A percentile compares a stretch with the other conserved stretches of the same genome.
Evolutionary conservation across 1,140 invertebrate genomes (phyloP).

Genomic region (Drosophila pseudoobscura): DNA sequence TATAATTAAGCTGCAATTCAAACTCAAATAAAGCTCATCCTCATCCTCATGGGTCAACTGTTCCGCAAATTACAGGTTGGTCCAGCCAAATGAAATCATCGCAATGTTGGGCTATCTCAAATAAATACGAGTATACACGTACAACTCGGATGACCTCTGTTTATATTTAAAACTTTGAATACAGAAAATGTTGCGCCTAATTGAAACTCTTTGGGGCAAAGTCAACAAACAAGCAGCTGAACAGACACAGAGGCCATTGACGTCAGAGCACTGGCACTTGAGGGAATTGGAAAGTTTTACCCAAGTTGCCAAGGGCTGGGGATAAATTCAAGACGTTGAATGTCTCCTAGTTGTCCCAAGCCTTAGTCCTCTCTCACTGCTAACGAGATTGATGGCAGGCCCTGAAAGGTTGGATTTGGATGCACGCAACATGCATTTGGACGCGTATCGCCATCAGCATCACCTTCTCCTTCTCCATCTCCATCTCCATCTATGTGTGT

Average conservation of each 20-base stretch:
- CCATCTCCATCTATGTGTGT: too few relatives aligned
- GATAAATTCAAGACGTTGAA: conserved; percentile 6
- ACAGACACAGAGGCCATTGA: conserved; percentile 46
- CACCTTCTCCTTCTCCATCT: conserved; percentile 6
- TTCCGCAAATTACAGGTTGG: conserved; percentile 37
- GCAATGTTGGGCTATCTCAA: conserved; percentile 10
- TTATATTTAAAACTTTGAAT: conserved; percentile 44
- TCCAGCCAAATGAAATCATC: conserved; percentile 42
- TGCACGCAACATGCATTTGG: conserved; percentile 17
- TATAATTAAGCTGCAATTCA: too few relatives aligned
- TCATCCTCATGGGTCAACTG: conserved; percentile 19
- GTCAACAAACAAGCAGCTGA: conserved; percentile 52
- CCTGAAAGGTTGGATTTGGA: conserved; percentile 5
- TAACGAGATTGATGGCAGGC: conserved; percentile 38
- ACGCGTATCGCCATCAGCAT: conserved; percentile 14
- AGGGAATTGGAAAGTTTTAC: conserved; percentile 32
- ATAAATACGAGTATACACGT: conserved; percentile 12
- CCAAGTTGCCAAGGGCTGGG: conserved; percentile 5
- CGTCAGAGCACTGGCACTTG: conserved; percentile 35
- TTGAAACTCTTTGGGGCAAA: conserved; percentile 54
- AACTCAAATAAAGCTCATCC: too few relatives aligned
- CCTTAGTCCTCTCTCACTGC: conserved; percentile 12
- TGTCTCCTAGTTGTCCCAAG: conserved; percentile 26
- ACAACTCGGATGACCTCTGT: conserved; percentile 40
- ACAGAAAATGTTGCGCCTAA: conserved; percentile 39